Evolutionary conservation across 2,888 invertebrate species (phyloP), one percentile per base, ranked within the genome.

Genomic region (Ennomos erosarius): DNA sequence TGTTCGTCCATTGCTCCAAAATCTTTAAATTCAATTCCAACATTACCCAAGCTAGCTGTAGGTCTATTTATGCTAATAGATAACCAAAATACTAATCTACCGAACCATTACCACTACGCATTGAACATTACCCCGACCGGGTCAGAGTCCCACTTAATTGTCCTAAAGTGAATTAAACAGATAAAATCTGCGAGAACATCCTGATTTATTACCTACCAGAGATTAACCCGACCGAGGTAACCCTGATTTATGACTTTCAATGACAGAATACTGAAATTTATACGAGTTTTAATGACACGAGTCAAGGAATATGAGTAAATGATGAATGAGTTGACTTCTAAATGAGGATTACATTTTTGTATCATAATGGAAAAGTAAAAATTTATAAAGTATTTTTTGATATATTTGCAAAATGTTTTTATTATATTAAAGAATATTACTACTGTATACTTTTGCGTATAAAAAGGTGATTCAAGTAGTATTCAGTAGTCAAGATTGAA

Each of bases 151-250:
- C 53, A 69, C 67, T 73, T 76, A 78, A 78, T 78, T 75, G 71
- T 59, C 63, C 63, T 56, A 72, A 78, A 78, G 76, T 78, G 76
- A 76, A 79, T 78, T 76, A 72, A 76, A 74, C 67, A 73, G 79
- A 78, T 79, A 79, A 72, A 70, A 78, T 79, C 79, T 71, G 59
- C 69, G 71, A 70, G 68, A 65, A 73, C 61, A 65, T 62, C 59
- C 62, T 70, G 74, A 78, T 78, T 77, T 79, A 79, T 76, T 60
- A 69, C 64, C 60, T 53, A 50, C 64, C 52, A 51, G 51, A 70
- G 73, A 71, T 74, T 72, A 73, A 73, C 68, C 68, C 64, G 8
- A 55, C 46, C 59, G 59, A 63, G 64, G 68, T 68, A 66, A 66
- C 65, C 67, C 62, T 68, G 62, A 68, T 65, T 70, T 69, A 65